These are phyloP conservation scores for Lagria hirta DNA, from an alignment of 2,888 invertebrate species.

Conservation along the genomic window DNA sequence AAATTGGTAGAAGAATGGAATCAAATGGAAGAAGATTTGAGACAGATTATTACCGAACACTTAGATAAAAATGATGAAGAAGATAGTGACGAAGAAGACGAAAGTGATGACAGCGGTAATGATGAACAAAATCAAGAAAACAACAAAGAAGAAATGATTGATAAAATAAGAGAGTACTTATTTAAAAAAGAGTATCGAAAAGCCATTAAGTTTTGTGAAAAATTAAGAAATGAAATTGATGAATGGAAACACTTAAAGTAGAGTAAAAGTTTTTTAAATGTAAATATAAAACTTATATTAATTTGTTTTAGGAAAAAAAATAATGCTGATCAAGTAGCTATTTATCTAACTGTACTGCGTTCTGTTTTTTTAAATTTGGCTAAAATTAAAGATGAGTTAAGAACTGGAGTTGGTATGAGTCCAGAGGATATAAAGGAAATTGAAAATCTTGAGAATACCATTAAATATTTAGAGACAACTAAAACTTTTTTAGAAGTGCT, in stretches of 20 bases:
- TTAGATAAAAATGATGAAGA: constrained; percentile 48
- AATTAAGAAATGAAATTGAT: constrained; percentile 10
- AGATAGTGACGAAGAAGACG: constrained; percentile 31
- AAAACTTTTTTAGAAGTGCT: constrained; percentile 43
- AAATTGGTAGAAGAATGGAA: constrained; percentile 56
- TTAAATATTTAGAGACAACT: constrained; percentile 68
- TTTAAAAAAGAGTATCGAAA: constrained; percentile 58
- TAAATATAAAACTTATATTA: too few relatives aligned
- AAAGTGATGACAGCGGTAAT: too few relatives aligned
- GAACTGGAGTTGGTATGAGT: constrained; percentile 40
- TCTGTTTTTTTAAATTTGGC: constrained; percentile 34
- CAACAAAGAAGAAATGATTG: constrained; percentile 26
- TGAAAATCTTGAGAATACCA: constrained; percentile 53
- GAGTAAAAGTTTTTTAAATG: not conserved
- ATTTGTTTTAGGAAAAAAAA: constrained; percentile 12
- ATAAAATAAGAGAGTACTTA: constrained; percentile 40
- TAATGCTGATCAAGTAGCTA: constrained; percentile 28
- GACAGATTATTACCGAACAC: constrained; percentile 58
- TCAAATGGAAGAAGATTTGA: constrained; percentile 58
- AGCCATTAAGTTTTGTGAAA: constrained; percentile 50
- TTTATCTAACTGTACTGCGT: constrained; percentile 34
- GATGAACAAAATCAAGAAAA: too few relatives aligned
- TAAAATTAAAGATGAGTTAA: constrained; percentile 20
- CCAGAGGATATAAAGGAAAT: constrained; percentile 52
- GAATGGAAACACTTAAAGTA: constrained; percentile 6